A percentile compares a stretch with the other conserved stretches of the same genome.
Conservation (phyloP, 2,797 vertebrate genomes). For the Amblyraja radiata region DNA sequence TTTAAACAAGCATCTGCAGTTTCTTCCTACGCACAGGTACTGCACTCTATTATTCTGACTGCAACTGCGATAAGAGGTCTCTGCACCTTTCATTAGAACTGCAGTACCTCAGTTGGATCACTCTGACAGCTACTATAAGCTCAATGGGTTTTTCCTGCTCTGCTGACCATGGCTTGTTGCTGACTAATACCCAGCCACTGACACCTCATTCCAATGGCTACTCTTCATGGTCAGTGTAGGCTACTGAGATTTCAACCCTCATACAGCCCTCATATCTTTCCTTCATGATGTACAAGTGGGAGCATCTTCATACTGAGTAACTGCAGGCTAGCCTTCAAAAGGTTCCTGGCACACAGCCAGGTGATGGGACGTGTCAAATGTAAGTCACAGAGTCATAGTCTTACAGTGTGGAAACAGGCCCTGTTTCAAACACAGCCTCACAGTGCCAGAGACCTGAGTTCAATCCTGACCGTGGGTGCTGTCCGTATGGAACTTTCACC, state of each 20-base stretch:
- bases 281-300: not conserved
- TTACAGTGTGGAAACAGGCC: no score
- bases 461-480: no score
- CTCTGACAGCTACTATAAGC: not conserved
- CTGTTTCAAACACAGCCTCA: no score
- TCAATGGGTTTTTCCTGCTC: not conserved
- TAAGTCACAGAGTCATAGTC: no score
- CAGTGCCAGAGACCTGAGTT: no score
- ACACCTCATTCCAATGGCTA: not conserved
- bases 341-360: not conserved
- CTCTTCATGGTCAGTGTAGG: not conserved
- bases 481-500: no score
- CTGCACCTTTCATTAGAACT: not conserved
- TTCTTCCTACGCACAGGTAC: no score
- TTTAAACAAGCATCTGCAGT: no score
- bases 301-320: not conserved
- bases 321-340: not conserved
- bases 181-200: not conserved
- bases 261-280: not conserved
- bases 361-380: not conserved
- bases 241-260: not conserved
- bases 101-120: not conserved
- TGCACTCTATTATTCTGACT: not conserved
- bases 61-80: not conserved
- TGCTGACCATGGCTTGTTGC: not conserved